Conservation (phyloP, 1,140 invertebrate species). For the Magallana angulata region DNA sequence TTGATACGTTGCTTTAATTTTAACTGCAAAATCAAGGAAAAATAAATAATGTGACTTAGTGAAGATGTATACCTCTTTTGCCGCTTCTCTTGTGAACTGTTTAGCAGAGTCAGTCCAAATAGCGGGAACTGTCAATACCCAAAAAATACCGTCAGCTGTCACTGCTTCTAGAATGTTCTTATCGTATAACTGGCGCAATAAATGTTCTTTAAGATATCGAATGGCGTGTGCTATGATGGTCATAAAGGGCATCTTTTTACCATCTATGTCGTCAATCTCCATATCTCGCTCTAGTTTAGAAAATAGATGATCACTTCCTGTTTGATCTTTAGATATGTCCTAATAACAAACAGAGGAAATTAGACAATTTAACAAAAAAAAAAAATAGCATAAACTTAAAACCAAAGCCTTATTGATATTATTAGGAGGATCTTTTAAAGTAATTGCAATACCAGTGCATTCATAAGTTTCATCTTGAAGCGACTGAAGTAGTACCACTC, state of each 20-base stretch:
- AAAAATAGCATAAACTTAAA: not conserved
- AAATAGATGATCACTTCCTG: constrained; percentile 1
- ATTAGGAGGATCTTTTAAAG: not conserved
- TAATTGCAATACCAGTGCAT: constrained; percentile 73
- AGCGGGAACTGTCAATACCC: constrained; percentile 46
- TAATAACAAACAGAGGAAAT: not conserved
- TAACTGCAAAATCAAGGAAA: too few species aligned
- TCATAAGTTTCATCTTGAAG: constrained; percentile 83
- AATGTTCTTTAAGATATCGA: constrained; percentile 39
- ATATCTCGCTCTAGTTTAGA: constrained; percentile 18
- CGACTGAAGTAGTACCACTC: constrained; percentile 83
- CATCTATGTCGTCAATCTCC: constrained; percentile 40
- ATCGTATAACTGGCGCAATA: not conserved
- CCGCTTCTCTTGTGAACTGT: constrained; percentile 47
- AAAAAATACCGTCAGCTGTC: too few species aligned
- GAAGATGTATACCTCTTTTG: constrained; percentile 39
- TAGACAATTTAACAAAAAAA: too few species aligned
- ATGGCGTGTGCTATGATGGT: constrained; percentile 25
- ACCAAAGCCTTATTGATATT: not conserved
- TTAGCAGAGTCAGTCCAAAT: constrained; percentile 46
- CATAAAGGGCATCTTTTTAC: constrained; percentile 32
- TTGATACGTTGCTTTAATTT: too few species aligned
- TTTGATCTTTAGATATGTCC: constrained; percentile 26
- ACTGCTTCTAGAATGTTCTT: not conserved
- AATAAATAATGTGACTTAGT: too few species aligned